These are phyloP conservation scores for Phoxinus dragarum DNA, from an alignment of 2,797 vertebrate species.

Conservation along the genomic window DNA sequence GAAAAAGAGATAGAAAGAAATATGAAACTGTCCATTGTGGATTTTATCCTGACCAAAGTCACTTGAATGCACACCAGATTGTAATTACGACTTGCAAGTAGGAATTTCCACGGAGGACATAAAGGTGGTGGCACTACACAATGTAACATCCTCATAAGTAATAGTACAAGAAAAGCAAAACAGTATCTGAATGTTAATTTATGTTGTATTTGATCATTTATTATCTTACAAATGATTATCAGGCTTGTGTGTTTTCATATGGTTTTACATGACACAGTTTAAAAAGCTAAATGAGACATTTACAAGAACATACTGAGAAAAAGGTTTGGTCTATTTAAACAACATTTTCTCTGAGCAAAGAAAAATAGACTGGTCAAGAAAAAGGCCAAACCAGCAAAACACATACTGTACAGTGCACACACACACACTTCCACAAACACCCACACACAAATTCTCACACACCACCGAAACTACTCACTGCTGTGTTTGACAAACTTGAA, in stretches of 20 bases:
- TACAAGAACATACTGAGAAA: constrained; percentile 41
- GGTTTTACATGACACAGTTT: constrained; percentile 9
- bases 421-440: constrained; percentile 38
- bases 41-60: neutral
- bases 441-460: constrained; percentile 43
- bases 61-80: neutral
- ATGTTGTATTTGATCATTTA: neutral
- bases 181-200: neutral
- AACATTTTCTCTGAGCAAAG: constrained; percentile 26
- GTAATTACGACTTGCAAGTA: neutral
- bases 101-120: constrained; percentile 9
- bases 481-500: constrained; percentile 37
- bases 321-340: constrained; percentile 37
- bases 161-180: constrained; percentile 8
- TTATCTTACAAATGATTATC: neutral
- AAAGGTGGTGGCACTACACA: neutral
- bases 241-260: neutral
- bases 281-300: constrained; percentile 15
- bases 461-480: constrained; percentile 33
- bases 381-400: constrained; percentile 45
- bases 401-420: constrained; percentile 19
- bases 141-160: neutral
- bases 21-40: neutral
- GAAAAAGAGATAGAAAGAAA: constrained; percentile 1
- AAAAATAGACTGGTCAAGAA: constrained; percentile 45